These are phyloP conservation scores for Saccopteryx bilineata DNA, from an alignment of 2,113 vertebrate genomes.

Conservation along the genomic window DNA sequence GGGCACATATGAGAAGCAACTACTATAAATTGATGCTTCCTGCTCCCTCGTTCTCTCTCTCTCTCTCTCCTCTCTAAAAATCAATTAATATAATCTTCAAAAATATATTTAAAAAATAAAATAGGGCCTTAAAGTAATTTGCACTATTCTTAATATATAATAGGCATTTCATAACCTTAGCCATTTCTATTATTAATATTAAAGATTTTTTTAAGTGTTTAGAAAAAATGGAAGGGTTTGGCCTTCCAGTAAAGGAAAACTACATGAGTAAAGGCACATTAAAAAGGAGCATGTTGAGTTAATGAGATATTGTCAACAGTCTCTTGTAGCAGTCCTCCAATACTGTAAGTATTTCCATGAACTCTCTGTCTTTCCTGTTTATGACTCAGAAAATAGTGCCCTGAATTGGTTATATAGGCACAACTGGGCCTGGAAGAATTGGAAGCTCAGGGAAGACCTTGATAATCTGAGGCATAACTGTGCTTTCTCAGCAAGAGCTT, in stretches of 20 bases:
- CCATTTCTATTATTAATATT: conserved; percentile 1
- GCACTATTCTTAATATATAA: background rate
- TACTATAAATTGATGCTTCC: too few species aligned
- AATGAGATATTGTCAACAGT: background rate
- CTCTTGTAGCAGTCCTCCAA: background rate
- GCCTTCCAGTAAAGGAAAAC: background rate
- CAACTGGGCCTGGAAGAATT: background rate
- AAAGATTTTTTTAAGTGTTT: background rate
- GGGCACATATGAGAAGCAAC: too few species aligned
- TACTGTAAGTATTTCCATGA: background rate
- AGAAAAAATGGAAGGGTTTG: background rate
- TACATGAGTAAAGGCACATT: background rate
- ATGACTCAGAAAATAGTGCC: background rate
- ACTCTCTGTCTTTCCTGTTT: conserved; percentile 16
- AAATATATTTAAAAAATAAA: background rate
- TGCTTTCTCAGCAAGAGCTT: background rate
- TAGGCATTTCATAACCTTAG: background rate
- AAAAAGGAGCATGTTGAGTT: background rate
- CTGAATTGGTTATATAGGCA: background rate
- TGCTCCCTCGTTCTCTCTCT: too few species aligned
- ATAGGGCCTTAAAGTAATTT: background rate
- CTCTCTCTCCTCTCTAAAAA: too few species aligned
- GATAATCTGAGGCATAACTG: background rate
- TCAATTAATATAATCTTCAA: too few species aligned
- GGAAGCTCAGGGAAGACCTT: background rate